Conservation (phyloP, 1,140 invertebrate genomes). For the Oscheius sp. region DNA sequence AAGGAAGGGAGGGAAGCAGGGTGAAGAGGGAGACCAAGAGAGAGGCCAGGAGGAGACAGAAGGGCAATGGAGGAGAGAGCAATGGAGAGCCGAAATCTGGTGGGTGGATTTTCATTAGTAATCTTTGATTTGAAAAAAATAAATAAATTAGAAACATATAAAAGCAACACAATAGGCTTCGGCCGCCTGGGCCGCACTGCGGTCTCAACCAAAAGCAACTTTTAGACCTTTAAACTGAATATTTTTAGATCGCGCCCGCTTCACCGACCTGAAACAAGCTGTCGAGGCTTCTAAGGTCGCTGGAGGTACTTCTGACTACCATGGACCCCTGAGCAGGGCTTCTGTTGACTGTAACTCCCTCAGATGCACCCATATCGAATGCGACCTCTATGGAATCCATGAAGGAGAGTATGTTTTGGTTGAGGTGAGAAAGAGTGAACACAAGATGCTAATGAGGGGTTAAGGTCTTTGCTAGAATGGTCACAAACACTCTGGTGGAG, state of each 20-base stretch:
- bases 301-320: slow-evolving; percentile 53
- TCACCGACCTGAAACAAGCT: slow-evolving; percentile 47
- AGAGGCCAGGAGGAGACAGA: slow-evolving; percentile 31
- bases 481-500: slow-evolving; percentile 59
- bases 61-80: not conserved
- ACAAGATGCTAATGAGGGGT: not conserved
- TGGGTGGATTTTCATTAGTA: not conserved
- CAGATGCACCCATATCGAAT: slow-evolving; percentile 59
- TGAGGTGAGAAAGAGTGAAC: slow-evolving; percentile 34
- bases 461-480: slow-evolving; percentile 51
- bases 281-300: slow-evolving; percentile 49
- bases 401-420: slow-evolving; percentile 57
- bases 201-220: too few species aligned
- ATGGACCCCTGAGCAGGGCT: slow-evolving; percentile 44
- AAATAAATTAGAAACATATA: too few species aligned
- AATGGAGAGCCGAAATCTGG: not conserved
- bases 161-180: too few species aligned
- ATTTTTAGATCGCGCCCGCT: slow-evolving; percentile 25
- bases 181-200: too few species aligned
- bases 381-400: slow-evolving; percentile 54
- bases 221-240: not conserved
- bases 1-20: slow-evolving; percentile 25
- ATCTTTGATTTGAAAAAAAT: too few species aligned
- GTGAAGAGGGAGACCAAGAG: slow-evolving; percentile 9
- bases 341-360: slow-evolving; percentile 49